A percentile compares a stretch with the other conserved stretches of the same genome.
Conservation (phyloP, 2,888 invertebrate species). For the Tipula lateralis region DNA sequence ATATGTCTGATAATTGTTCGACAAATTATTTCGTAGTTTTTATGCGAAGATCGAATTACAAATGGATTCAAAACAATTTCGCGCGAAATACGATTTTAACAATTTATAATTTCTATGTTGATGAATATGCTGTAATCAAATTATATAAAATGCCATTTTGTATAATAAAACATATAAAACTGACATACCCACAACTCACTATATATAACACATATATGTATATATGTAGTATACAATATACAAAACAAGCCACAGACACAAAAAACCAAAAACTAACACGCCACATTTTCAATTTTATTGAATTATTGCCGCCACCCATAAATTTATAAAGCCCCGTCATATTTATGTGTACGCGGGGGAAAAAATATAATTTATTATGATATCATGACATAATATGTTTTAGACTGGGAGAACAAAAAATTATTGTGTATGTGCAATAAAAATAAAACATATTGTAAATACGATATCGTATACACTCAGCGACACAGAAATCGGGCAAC, state of each 20-base stretch:
- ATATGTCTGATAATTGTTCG: background rate
- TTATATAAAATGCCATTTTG: background rate
- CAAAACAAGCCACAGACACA: background rate
- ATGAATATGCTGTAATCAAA: background rate
- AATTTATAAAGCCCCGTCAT: background rate
- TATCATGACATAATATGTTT: background rate
- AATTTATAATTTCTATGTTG: background rate
- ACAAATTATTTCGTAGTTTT: background rate
- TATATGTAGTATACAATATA: background rate
- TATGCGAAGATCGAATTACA: background rate
- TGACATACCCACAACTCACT: background rate
- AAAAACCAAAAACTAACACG: background rate
- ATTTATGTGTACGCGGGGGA: background rate
- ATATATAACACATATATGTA: background rate
- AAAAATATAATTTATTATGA: conserved; percentile 7
- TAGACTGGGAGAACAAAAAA: background rate
- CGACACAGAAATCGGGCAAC: too few relatives aligned
- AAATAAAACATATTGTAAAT: background rate
- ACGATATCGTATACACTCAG: background rate
- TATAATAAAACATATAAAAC: background rate
- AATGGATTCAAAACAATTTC: background rate
- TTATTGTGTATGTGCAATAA: background rate
- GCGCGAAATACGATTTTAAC: background rate
- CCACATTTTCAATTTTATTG: background rate
- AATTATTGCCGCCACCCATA: conserved; percentile 24